Base-by-base conservation (phyloP, 2,888 invertebrate species). In the Megastigmus dorsalis region DNA sequence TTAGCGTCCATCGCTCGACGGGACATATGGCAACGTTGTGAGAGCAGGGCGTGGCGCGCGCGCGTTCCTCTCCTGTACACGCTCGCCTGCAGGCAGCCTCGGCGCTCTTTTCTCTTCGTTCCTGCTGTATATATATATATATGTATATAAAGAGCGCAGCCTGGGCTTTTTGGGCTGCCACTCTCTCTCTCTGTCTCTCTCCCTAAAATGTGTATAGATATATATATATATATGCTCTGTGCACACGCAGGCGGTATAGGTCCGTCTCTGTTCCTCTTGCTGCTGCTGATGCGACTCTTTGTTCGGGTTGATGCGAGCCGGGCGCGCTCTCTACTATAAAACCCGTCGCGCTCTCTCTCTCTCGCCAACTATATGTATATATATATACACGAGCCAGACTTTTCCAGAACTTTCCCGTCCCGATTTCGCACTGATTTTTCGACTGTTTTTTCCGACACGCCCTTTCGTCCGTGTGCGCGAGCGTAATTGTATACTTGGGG, bases 21-120 rank as follows among this genome's bases (percentile, higher is more conserved):
- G 57, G 79, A 82, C 80, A 81, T 74, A 70, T 82, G 82, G 83
- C 82, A 81, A 82, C 81, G 79, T 82, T 79, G 82, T 80, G 78
- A 74, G 66, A 79, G 76, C 81, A 82, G 81, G 82, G 80, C 81
- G 82, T 82, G 81, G 81, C 82, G 80, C 77, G 78, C 59, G 79
- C 80, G 79, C 75, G 75, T 72, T 67, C 69, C 66, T 57, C 63
- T 69, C 55, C 54, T 60, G 59, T n/a, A n/a, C n/a, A n/a, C 60
- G 28, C 38, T 20, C 10, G 41, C 33, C 59, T 13, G 30, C 62
- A 3, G 13, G n/a, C n/a, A 20, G 38, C 57, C n/a, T 28, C 60
- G 13, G 13, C 23, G 33, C 18, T 15, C 36, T 45, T 67, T 45
- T 67, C 52, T 26, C 6, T n/a, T n/a, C n/a, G n/a, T n/a, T n/a